Conservation (phyloP, 2,113 vertebrate genomes). For the Pachycephala philippinensis region DNA sequence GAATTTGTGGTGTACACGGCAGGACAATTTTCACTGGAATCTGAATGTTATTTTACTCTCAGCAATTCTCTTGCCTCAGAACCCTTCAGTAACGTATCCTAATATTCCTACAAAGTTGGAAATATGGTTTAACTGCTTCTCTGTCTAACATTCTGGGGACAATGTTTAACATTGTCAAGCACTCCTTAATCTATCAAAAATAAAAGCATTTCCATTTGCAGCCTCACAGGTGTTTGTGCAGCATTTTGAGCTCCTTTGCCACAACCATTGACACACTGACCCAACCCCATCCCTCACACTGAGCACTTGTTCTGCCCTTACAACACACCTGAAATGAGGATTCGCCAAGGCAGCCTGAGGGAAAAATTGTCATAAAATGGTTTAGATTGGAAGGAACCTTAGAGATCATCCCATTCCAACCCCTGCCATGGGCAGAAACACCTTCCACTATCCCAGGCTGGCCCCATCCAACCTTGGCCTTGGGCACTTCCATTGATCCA, state of each 20-base stretch:
- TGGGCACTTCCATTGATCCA: neutral
- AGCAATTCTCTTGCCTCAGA: neutral
- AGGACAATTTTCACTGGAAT: neutral
- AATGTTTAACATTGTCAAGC: neutral
- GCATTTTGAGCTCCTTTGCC: neutral
- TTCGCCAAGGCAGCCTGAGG: neutral
- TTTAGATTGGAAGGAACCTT: neutral
- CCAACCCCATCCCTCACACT: neutral
- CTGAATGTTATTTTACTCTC: neutral
- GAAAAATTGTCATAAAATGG: neutral
- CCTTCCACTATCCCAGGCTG: fast-evolving
- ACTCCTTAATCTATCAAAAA: neutral
- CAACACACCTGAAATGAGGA: neutral
- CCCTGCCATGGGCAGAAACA: neutral
- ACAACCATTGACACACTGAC: fast-evolving
- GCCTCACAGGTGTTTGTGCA: neutral
- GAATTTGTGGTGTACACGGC: neutral
- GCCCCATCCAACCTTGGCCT: fast-evolving
- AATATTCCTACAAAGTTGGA: neutral
- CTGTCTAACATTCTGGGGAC: neutral
- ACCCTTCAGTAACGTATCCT: neutral
- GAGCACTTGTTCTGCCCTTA: neutral
- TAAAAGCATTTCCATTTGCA: neutral
- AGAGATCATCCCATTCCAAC: neutral
- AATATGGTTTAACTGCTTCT: neutral